Evolutionary conservation across 2,888 invertebrate species (phyloP).

Genomic region (Hirtodrosophila cameraria): DNA sequence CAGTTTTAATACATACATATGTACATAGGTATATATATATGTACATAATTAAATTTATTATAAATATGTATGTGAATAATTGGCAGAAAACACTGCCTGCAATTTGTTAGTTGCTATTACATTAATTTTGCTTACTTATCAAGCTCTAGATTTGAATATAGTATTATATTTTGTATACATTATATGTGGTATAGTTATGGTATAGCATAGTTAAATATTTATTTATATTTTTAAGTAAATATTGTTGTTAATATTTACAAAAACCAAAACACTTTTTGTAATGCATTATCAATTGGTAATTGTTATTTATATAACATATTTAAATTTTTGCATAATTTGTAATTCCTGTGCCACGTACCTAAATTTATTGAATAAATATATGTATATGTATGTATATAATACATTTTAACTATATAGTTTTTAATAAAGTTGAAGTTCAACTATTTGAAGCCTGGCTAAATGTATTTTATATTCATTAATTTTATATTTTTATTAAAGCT

Average conservation of each 20-base stretch:
- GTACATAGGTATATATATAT: constrained; percentile 18
- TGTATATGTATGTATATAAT: constrained; percentile 3
- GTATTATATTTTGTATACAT: constrained; percentile 6
- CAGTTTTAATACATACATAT: constrained; percentile 16
- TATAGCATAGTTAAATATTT: no score
- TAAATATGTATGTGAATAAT: constrained; percentile 11
- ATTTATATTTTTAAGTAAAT: neutral
- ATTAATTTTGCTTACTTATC: neutral
- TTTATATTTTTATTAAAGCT: constrained; percentile 41
- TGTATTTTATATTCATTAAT: constrained; percentile 25
- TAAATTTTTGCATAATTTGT: constrained; percentile 10
- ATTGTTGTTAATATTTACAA: constrained; percentile 20
- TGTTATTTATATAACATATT: constrained; percentile 8
- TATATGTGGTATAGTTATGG: neutral
- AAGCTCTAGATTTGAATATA: constrained; percentile 10
- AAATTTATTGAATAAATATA: constrained; percentile 5
- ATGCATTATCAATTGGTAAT: constrained; percentile 14
- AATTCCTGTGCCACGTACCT: constrained; percentile 22
- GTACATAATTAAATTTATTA: constrained; percentile 9
- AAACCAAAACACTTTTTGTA: no score
- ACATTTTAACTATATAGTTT: neutral
- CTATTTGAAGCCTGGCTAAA: constrained; percentile 52
- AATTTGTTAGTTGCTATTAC: constrained; percentile 37
- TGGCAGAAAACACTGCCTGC: constrained; percentile 35
- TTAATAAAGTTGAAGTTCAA: constrained; percentile 32